Conservation (phyloP, 2,113 vertebrate genomes). For the Atrichornis clamosus region DNA sequence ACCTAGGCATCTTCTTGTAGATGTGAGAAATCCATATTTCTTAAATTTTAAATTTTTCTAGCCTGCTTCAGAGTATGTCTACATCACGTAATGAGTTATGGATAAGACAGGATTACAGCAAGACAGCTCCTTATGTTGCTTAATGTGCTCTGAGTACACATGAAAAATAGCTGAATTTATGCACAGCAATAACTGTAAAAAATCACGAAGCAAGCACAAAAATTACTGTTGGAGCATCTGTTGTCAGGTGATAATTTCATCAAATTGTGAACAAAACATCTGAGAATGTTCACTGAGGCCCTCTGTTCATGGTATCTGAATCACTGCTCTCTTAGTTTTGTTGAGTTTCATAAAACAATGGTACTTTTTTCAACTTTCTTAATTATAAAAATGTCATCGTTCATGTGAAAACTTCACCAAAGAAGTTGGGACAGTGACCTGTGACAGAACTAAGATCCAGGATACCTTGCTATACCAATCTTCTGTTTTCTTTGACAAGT, state of each 20-base stretch:
- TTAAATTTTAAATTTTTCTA: not conserved
- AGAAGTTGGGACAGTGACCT: not conserved
- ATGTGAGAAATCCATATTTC: not conserved
- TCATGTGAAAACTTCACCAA: not conserved
- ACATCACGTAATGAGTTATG: not conserved
- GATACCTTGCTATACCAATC: not conserved
- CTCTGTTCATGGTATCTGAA: not conserved
- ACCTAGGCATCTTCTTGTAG: not conserved
- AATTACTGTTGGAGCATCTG: not conserved
- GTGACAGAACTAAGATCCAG: not conserved
- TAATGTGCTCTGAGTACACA: not conserved
- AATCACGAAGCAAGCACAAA: not conserved
- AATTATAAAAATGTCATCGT: not conserved
- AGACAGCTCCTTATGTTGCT: not conserved
- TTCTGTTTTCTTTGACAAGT: not conserved
- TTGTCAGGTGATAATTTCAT: not conserved
- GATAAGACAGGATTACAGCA: not conserved
- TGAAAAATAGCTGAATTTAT: not conserved
- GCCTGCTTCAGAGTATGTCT: not conserved
- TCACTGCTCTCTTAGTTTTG: not conserved
- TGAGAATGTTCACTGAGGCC: fast-evolving
- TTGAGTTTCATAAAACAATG: not conserved
- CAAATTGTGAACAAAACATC: not conserved
- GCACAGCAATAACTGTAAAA: not conserved
- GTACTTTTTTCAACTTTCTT: not conserved